Conservation (phyloP, 2,113 vertebrate species). For the Petrocephalus zakoni region DNA sequence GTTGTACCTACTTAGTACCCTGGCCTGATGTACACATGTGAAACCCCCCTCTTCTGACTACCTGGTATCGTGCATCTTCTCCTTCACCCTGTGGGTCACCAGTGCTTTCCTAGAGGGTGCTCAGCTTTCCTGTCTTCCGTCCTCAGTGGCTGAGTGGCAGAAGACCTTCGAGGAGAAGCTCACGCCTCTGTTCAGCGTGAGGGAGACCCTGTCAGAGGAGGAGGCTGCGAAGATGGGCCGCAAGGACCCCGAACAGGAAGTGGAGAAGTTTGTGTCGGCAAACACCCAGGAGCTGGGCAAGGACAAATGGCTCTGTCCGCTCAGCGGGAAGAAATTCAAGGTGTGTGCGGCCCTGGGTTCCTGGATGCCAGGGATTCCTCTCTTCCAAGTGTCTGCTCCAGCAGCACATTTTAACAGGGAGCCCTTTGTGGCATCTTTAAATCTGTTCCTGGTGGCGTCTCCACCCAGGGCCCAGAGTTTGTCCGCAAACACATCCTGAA, state of each 20-base stretch:
- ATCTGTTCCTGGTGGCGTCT: background rate
- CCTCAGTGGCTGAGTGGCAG: constrained; percentile 79
- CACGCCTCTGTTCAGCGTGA: constrained; percentile 67
- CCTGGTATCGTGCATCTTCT: background rate
- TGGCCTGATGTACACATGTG: background rate
- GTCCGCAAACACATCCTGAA: constrained; percentile 90
- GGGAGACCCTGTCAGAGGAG: constrained; percentile 78
- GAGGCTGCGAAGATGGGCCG: constrained; percentile 83
- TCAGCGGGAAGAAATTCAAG: constrained; percentile 96
- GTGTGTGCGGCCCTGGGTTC: constrained; percentile 36
- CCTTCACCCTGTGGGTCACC: background rate
- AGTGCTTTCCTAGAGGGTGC: background rate
- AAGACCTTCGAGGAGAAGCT: constrained; percentile 84
- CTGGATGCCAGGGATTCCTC: too few species aligned
- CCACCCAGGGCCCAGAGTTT: constrained; percentile 79
- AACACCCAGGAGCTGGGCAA: constrained; percentile 92
- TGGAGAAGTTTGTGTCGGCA: constrained; percentile 85
- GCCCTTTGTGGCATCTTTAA: background rate
- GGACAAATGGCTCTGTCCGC: constrained; percentile 90
- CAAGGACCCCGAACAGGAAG: constrained; percentile 82
- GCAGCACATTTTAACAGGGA: too few species aligned
- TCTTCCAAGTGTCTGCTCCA: too few species aligned
- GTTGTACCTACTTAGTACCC: background rate
- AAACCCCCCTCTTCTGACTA: background rate
- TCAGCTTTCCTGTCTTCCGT: background rate